Evolutionary conservation across 2,888 invertebrate genomes (phyloP), one percentile per base, ranked within the genome.

Genomic region (Dasysyrphus albostriatus): DNA sequence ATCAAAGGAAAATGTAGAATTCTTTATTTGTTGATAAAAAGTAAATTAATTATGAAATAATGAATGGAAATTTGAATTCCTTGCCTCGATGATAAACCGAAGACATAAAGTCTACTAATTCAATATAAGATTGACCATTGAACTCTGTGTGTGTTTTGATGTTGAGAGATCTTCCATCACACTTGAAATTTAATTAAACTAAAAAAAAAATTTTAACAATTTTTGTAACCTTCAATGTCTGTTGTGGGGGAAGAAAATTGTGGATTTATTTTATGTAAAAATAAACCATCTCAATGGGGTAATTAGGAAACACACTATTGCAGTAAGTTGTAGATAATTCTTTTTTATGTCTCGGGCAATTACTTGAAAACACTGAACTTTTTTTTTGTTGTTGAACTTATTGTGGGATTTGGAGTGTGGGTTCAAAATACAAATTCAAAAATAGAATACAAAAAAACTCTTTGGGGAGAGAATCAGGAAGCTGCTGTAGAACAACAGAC

Each of bases 161-260:
- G 19, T 69, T 51, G 24, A 29, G 32, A 19, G 24, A 44, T 58
- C 72, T 51, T 49, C 73, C 54, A 24, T 24, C 24, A 69, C 51
- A 79, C 73, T 79, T 83, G 65, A 54, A 59, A 16, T 14, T 59
- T 61, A 67, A 83, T 78, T 78, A 37, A 67, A 83, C 73, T 78
- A 37, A 73, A 59, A 63, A 63, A 65, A 44, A 24, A 61, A 70
- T 34, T 65, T 34, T 56, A 76, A 56, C 72, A 56, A 76, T 72
- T 65, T 77, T 58, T 58, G 63, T 58, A 78, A 78, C 82, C 82
- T 83, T 78, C 82, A 73, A 44, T 24, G 74, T 80, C 80, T 80
- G 32, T 2, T n/a, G 73, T 5, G 24, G 16, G 9, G 24, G 39
- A 24, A 37, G 16, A 37, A 0, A n/a, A 16, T 29, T 42, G 4